Evolutionary conservation across 2,797 vertebrate genomes (phyloP).

Genomic region (Lutjanus campechanus): DNA sequence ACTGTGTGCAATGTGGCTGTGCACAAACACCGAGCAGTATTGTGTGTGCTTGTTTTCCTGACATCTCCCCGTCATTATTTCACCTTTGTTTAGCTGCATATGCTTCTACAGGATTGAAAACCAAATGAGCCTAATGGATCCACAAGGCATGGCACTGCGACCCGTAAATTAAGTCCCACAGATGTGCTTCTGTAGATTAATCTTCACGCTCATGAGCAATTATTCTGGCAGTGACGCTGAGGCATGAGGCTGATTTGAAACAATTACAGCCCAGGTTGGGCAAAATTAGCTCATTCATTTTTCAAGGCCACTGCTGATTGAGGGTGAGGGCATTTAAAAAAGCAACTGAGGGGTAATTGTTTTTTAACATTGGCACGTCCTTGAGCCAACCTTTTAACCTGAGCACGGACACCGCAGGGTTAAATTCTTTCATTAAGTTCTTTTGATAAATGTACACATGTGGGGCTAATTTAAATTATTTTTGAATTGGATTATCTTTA

Average conservation of each 20-base stretch:
- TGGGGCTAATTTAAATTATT: slow-evolving; percentile 20
- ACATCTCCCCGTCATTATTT: slow-evolving; percentile 38
- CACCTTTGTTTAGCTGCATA: slow-evolving; percentile 67
- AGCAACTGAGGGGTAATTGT: slow-evolving; percentile 61
- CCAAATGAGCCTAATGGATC: slow-evolving; percentile 73
- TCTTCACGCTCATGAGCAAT: slow-evolving; percentile 80
- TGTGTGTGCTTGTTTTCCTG: slow-evolving; percentile 46
- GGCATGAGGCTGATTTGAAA: slow-evolving; percentile 85
- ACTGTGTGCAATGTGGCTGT: slow-evolving; percentile 4
- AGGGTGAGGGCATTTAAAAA: slow-evolving; percentile 68
- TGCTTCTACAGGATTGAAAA: slow-evolving; percentile 61
- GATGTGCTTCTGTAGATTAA: slow-evolving; percentile 87
- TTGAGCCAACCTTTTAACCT: slow-evolving; percentile 46
- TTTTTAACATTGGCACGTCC: slow-evolving; percentile 56
- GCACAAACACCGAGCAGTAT: slow-evolving; percentile 37
- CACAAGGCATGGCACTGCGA: slow-evolving; percentile 59
- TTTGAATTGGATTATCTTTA: slow-evolving; percentile 14
- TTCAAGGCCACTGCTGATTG: slow-evolving; percentile 66
- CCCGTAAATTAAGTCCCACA: slow-evolving; percentile 82
- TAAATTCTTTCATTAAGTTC: slow-evolving; percentile 14
- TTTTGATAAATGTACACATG: background rate
- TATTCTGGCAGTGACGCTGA: slow-evolving; percentile 77
- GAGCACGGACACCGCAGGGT: background rate
- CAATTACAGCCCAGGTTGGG: slow-evolving; percentile 82
- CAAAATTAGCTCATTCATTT: slow-evolving; percentile 79